phyloP scores from a whole-genome alignment of 92 coral and sea anemone genomes.

The Virgularia gustaviana region DNA sequence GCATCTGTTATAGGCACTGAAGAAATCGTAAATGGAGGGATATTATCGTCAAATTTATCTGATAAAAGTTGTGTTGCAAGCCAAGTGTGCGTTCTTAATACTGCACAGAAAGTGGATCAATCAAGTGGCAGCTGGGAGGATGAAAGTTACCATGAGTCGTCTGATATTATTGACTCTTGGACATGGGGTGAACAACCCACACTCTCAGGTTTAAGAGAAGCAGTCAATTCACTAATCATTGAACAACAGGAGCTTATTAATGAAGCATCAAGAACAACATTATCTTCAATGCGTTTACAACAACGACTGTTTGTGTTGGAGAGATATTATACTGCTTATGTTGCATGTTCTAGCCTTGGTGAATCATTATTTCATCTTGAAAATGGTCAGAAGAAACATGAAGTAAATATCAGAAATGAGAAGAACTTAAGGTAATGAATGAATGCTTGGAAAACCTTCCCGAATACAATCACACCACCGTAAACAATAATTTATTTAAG shows the following conservation, averaged over 20 bases:
- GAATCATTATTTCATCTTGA: neutral
- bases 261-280: conserved; percentile 92
- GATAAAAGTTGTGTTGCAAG: conserved; percentile 74
- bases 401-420: neutral
- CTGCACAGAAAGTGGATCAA: conserved; percentile 80
- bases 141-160: conserved; percentile 67
- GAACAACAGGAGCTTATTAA: conserved; percentile 85
- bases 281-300: conserved; percentile 86
- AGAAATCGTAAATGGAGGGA: conserved; percentile 57
- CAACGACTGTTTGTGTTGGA: conserved; percentile 87
- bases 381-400: neutral
- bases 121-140: conserved; percentile 77
- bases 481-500: too few species aligned
- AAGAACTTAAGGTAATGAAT: conserved; percentile 22
- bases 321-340: conserved; percentile 73
- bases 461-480: too few species aligned
- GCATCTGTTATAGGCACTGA: conserved; percentile 67
- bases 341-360: conserved; percentile 10
- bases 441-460: too few species aligned
- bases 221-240: conserved; percentile 77
- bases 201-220: conserved; percentile 68
- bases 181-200: conserved; percentile 95
- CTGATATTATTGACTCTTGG: conserved; percentile 88
- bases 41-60: conserved; percentile 67
- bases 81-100: conserved; percentile 70